Base-by-base conservation (phyloP, 1,140 invertebrate species). In the Sesamia nonagrioides region DNA sequence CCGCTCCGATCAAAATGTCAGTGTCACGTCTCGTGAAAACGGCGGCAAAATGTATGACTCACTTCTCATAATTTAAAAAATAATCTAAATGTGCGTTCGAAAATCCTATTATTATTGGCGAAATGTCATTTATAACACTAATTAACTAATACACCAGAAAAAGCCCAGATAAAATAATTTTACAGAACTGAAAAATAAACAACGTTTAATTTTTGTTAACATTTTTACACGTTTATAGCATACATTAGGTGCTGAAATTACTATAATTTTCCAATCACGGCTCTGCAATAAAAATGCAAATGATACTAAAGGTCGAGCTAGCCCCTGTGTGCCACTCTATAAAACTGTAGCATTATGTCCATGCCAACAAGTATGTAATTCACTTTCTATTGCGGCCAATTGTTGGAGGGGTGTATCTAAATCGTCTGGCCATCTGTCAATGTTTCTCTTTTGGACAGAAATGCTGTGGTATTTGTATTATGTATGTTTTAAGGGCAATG, bases 221-320 rank as follows among this genome's bases (percentile, higher is more conserved):
- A n/a, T n/a, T n/a, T n/a, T n/a, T n/a, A n/a, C n/a, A n/a, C 27
- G 1, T 27, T 27, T 27, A 1, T 27, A 27, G 3, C 27, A 27
- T 1, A 27, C 27, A 27, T 27, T 27, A 27, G 27, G 27, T 3
- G 27, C 27, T 27, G 3, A 27, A 50, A 75, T 63, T 8, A 75
- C 58, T 2, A 63, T 75, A 6, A 75, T 63, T 75, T 63, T 50
- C 73, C n/a, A 75, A 75, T 75, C 73, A 63, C 21, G 15, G 11
- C 13, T 40, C 2, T 50, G 35, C 54, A 84, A 81, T 79, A 79
- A 80, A 81, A 78, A 83, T 82, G 72, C 35, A 68, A 75, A 77
- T 77, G 33, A 11, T 9, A 3, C 9, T n/a, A 56, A 66, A 76
- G 73, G 60, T 77, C 60, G 48, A n/a, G 13, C 56, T 18, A 50